phyloP scores from a whole-genome alignment of 2,888 invertebrate species.

The Drosophila basisetae region DNA sequence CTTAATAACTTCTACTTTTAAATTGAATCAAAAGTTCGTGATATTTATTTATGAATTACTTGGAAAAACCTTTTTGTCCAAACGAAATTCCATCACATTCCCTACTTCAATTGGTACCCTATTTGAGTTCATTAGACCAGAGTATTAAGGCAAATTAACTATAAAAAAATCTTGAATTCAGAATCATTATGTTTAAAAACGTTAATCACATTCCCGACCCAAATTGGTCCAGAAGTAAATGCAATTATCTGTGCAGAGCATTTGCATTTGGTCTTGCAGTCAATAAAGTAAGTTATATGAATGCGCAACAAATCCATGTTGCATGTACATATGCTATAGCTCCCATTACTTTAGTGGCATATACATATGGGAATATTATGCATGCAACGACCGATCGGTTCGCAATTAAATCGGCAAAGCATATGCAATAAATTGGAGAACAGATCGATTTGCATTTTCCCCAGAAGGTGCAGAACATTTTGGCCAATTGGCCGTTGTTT shows the following conservation, averaged over 20 bases:
- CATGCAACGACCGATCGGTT: conserved; percentile 11
- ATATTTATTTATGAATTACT: background rate
- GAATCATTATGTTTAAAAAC: background rate
- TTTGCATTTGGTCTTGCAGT: conserved; percentile 18
- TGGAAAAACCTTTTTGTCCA: background rate
- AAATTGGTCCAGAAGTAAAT: conserved; percentile 13
- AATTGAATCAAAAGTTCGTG: background rate
- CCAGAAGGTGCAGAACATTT: conserved; percentile 46
- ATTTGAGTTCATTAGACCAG: background rate
- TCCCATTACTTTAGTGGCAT: conserved; percentile 48
- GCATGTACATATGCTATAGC: conserved; percentile 45
- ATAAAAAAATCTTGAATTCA: background rate
- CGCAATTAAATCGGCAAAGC: conserved; percentile 40
- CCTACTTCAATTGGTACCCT: background rate
- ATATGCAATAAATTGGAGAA: conserved; percentile 35
- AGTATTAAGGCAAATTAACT: background rate
- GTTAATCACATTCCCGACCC: conserved; percentile 7
- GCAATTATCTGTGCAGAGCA: conserved; percentile 9
- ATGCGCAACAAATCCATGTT: conserved; percentile 19
- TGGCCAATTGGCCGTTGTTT: conserved; percentile 53
- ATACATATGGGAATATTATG: conserved; percentile 6
- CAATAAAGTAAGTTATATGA: conserved; percentile 43
- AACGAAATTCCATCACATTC: background rate
- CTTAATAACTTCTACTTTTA: background rate
- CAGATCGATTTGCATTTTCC: conserved; percentile 22